Percentiles rank a stretch among this genome's conserved stretches.
Evolutionary conservation across 2,888 invertebrate species (phyloP).

Genomic region (Pemphredon lugubris): DNA sequence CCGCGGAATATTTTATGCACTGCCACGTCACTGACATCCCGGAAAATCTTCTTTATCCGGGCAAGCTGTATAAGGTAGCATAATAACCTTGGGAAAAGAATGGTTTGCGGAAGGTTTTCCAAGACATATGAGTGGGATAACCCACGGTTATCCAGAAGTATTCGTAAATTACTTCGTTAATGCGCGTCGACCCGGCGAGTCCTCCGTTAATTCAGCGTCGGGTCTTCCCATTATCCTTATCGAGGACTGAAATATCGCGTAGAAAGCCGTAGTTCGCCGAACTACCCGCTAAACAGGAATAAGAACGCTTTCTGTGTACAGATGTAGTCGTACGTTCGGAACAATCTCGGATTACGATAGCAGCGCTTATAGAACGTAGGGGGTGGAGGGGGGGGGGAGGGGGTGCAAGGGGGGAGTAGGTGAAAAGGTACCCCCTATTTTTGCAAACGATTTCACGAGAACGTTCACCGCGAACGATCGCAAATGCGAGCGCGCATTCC

Average conservation of each 20-base stretch:
- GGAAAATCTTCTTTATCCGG: slow-evolving; percentile 14
- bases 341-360: slow-evolving; percentile 21
- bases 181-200: slow-evolving; percentile 50
- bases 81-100: slow-evolving; percentile 28
- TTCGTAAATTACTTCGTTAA: slow-evolving; percentile 63
- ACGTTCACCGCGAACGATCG: too few relatives aligned
- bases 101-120: slow-evolving; percentile 25
- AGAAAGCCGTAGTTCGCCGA: slow-evolving; percentile 10
- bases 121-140: slow-evolving; percentile 38
- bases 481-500: too few relatives aligned
- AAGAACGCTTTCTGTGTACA: slow-evolving; percentile 24
- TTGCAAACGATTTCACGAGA: too few relatives aligned
- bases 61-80: slow-evolving; percentile 5
- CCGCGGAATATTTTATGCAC: not conserved
- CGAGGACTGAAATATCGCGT: slow-evolving; percentile 57
- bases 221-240: slow-evolving; percentile 59
- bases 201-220: slow-evolving; percentile 59
- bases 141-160: slow-evolving; percentile 47
- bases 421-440: too few relatives aligned
- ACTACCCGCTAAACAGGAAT: slow-evolving; percentile 39
- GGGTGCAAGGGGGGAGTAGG: too few relatives aligned
- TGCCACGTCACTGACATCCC: not conserved
- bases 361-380: slow-evolving; percentile 17
- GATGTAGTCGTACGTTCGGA: slow-evolving; percentile 12
- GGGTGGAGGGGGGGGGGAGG: too few relatives aligned